Evolutionary conservation across 1,140 invertebrate genomes (phyloP).

Genomic region (Holcopasites calliopsidis): DNA sequence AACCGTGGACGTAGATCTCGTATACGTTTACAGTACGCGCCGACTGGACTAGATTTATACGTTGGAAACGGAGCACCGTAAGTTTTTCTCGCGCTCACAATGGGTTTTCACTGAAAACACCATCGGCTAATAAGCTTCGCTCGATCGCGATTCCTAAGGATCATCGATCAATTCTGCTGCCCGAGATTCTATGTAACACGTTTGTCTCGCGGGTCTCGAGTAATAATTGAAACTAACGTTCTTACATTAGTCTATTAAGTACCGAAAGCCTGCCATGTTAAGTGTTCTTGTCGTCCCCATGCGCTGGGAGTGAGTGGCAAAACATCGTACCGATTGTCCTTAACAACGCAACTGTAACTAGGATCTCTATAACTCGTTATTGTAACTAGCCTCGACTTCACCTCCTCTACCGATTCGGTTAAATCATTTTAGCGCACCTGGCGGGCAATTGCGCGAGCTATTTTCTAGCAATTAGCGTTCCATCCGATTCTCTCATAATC

Average conservation of each 20-base stretch:
- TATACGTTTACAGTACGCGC: conserved; percentile 46
- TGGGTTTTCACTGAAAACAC: conserved; percentile 25
- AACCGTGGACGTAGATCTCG: conserved; percentile 24
- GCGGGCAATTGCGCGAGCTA: conserved; percentile 16
- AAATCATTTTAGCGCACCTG: conserved; percentile 34
- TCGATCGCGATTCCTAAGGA: conserved; percentile 2
- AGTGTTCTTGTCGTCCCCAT: conserved; percentile 13
- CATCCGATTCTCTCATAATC: conserved; percentile 2
- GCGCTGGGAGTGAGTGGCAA: no score
- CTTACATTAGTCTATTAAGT: conserved; percentile 2
- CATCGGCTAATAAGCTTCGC: neutral
- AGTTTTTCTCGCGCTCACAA: neutral
- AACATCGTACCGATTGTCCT: conserved; percentile 28
- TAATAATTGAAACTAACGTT: neutral
- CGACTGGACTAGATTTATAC: conserved; percentile 57
- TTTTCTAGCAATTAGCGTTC: conserved; percentile 7
- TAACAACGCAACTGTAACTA: conserved; percentile 30
- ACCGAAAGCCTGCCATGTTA: conserved; percentile 6
- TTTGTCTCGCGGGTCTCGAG: neutral
- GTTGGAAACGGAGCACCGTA: conserved; percentile 20
- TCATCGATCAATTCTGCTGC: neutral
- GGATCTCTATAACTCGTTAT: conserved; percentile 7
- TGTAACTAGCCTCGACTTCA: conserved; percentile 21
- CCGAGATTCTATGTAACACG: neutral
- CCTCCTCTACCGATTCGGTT: conserved; percentile 31